Conservation (phyloP, 2,888 invertebrate species). For the Drosophila mimica region DNA sequence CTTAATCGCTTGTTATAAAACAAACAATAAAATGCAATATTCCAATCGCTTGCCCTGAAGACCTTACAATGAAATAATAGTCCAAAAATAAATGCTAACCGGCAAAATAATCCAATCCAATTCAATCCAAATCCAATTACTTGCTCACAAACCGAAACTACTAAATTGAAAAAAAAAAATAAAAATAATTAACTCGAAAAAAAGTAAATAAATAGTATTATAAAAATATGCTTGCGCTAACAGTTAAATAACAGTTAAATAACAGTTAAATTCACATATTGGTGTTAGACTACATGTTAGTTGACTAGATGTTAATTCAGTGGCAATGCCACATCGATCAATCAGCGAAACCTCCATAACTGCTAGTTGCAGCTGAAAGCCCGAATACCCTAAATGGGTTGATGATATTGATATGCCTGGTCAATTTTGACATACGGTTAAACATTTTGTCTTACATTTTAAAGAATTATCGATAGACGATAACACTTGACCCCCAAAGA, state of each 20-base stretch:
- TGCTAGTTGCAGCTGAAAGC: background rate
- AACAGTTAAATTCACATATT: constrained; percentile 11
- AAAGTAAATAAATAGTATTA: constrained; percentile 6
- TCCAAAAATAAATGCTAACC: background rate
- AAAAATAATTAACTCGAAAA: background rate
- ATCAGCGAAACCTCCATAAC: background rate
- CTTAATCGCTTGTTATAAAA: background rate
- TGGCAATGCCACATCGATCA: background rate
- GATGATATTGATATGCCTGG: background rate
- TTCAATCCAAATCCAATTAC: background rate
- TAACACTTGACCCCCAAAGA: constrained; percentile 7
- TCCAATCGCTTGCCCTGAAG: background rate
- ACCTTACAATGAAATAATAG: background rate
- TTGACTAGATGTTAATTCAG: constrained; percentile 17
- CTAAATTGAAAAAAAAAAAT: constrained; percentile 1
- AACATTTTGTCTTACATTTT: background rate
- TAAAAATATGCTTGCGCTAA: background rate
- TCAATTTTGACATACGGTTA: background rate
- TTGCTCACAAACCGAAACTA: background rate
- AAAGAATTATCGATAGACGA: background rate
- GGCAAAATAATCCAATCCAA: background rate
- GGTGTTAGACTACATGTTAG: constrained; percentile 21
- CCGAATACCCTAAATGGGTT: background rate
- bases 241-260: constrained; percentile 18
- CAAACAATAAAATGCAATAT: background rate